A percentile compares a stretch with the other conserved stretches of the same genome.
phyloP scores from a whole-genome alignment of 2,797 vertebrate species.

The Clarias platycephalus region DNA sequence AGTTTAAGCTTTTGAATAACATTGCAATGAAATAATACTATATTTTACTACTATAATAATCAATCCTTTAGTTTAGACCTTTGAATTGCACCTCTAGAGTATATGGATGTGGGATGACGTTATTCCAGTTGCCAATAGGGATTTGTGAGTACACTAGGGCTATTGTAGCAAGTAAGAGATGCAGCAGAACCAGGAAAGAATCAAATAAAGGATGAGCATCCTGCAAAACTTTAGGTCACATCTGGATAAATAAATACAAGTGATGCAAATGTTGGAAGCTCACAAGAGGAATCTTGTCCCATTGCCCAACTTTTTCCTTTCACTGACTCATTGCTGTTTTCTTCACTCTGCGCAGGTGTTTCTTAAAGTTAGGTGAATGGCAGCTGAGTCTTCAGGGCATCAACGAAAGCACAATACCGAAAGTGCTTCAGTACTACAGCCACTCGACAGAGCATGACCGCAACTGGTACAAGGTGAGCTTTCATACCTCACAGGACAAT shows the following conservation, averaged over 20 bases:
- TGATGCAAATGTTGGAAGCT: constrained; percentile 20
- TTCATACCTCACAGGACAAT: not conserved
- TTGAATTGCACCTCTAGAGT: not conserved
- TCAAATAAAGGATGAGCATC: not conserved
- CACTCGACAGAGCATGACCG: constrained; percentile 95
- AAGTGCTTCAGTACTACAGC: constrained; percentile 95
- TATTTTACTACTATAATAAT: not conserved
- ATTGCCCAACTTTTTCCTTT: not conserved
- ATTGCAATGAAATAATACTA: not conserved
- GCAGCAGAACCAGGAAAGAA: constrained; percentile 1
- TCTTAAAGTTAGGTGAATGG: constrained; percentile 97
- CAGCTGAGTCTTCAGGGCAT: constrained; percentile 97
- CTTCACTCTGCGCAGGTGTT: constrained; percentile 78
- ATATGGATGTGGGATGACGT: constrained; percentile 3
- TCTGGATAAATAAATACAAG: constrained; percentile 27
- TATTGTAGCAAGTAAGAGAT: constrained; percentile 11
- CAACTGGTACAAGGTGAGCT: constrained; percentile 96
- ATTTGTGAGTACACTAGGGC: constrained; percentile 15
- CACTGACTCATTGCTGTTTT: not conserved
- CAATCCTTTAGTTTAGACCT: not conserved
- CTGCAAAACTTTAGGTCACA: not conserved
- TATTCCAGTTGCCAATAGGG: not conserved
- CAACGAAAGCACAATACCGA: constrained; percentile 97
- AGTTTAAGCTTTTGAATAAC: not conserved
- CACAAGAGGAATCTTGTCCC: not conserved